Conservation (phyloP, 2,797 vertebrate genomes). For the Clarias fuscus region DNA sequence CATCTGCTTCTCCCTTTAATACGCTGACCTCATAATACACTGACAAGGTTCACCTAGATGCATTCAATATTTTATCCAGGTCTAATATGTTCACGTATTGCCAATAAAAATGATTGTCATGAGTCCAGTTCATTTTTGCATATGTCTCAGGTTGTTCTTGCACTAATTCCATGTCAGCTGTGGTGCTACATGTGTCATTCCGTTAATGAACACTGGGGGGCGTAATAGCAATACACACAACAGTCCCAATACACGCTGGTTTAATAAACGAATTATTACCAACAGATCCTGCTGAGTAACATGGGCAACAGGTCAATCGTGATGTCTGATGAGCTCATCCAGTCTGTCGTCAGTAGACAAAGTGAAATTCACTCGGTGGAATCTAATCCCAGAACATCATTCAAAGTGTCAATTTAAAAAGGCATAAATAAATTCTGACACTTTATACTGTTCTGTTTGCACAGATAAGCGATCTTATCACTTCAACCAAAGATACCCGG, state of each 20-base stretch:
- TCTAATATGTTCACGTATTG: conserved; percentile 14
- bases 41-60: conserved; percentile 17
- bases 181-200: conserved; percentile 39
- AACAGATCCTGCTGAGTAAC: conserved; percentile 10
- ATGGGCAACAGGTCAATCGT: conserved; percentile 17
- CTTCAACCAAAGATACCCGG: not conserved
- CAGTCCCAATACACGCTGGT: not conserved
- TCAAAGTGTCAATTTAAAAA: conserved; percentile 9
- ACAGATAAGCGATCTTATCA: not conserved
- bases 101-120: conserved; percentile 34
- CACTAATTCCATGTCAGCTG: not conserved
- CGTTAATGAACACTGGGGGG: conserved; percentile 56
- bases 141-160: not conserved
- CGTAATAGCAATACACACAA: conserved; percentile 46
- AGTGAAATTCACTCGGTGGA: not conserved
- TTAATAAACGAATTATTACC: conserved; percentile 22
- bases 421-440: not conserved
- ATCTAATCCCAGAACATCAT: conserved; percentile 3
- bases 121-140: not conserved
- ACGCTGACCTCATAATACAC: conserved; percentile 16
- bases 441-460: not conserved
- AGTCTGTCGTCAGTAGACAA: conserved; percentile 20
- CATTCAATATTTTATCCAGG: conserved; percentile 3
- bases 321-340: conserved; percentile 25
- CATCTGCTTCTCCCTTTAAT: conserved; percentile 19